These are phyloP conservation scores for Microctenopoma steveboyesi DNA, from an alignment of 2,797 vertebrate genomes.

Conservation along the genomic window DNA sequence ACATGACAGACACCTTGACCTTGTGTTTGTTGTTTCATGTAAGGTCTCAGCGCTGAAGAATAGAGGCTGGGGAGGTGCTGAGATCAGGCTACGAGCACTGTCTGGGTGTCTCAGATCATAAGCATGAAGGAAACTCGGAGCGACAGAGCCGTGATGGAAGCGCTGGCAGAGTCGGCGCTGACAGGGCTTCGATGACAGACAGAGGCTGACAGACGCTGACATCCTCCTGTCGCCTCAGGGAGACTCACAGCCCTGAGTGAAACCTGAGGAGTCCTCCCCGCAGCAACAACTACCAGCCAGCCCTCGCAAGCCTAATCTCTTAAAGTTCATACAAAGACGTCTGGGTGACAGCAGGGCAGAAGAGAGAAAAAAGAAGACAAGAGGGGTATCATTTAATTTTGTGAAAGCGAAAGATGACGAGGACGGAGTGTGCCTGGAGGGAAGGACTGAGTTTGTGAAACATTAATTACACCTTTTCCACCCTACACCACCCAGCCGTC, in stretches of 20 bases:
- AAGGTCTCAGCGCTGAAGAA: slow-evolving; percentile 36
- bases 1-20: slow-evolving; percentile 78
- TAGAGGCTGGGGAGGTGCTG: slow-evolving; percentile 6
- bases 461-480: slow-evolving; percentile 76
- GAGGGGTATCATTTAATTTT: slow-evolving; percentile 73
- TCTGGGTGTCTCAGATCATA: slow-evolving; percentile 77
- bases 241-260: slow-evolving; percentile 72
- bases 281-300: slow-evolving; percentile 71
- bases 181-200: slow-evolving; percentile 81
- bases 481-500: slow-evolving; percentile 28
- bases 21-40: slow-evolving; percentile 76
- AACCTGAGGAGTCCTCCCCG: slow-evolving; percentile 81
- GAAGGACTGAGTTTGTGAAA: slow-evolving; percentile 74
- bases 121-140: slow-evolving; percentile 74
- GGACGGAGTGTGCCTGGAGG: slow-evolving; percentile 67
- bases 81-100: slow-evolving; percentile 51
- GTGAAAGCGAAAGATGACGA: slow-evolving; percentile 63
- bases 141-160: slow-evolving; percentile 75
- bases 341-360: slow-evolving; percentile 73
- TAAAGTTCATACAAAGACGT: slow-evolving; percentile 76
- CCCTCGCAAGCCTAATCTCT: slow-evolving; percentile 71
- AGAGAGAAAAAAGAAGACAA: slow-evolving; percentile 65
- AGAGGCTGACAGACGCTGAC: slow-evolving; percentile 83
- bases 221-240: slow-evolving; percentile 80
- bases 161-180: slow-evolving; percentile 64